phyloP scores from a whole-genome alignment of 2,888 invertebrate genomes.

The Agonopterix heracliana region DNA sequence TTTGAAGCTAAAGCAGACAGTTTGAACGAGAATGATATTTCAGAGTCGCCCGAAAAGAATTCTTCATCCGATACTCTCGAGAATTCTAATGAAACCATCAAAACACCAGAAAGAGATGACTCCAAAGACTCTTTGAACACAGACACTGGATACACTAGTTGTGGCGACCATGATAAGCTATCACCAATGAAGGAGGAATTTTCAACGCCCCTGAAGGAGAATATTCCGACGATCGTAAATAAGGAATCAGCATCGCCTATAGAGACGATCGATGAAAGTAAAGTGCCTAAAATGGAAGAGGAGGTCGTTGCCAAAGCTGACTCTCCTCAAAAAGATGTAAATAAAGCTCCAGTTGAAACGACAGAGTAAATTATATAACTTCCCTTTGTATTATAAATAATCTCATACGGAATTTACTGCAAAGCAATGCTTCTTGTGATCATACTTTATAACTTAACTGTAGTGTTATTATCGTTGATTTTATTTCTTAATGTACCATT shows the following conservation, averaged over 20 bases:
- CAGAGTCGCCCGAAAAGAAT: slow-evolving; percentile 26
- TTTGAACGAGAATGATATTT: slow-evolving; percentile 21
- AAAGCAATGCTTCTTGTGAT: slow-evolving; percentile 24
- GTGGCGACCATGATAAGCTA: slow-evolving; percentile 19
- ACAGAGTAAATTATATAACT: slow-evolving; percentile 11
- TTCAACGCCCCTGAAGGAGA: slow-evolving; percentile 6
- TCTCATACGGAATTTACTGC: slow-evolving; percentile 14
- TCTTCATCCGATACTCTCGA: slow-evolving; percentile 29
- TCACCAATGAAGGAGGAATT: slow-evolving; percentile 15
- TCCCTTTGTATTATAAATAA: slow-evolving; percentile 14
- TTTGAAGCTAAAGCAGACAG: slow-evolving; percentile 33
- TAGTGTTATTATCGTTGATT: slow-evolving; percentile 9
- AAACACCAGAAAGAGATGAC: slow-evolving; percentile 36
- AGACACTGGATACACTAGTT: slow-evolving; percentile 40
- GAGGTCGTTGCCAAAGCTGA: neutral
- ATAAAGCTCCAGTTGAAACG: neutral
- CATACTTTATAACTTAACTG: slow-evolving; percentile 11
- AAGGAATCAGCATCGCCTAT: slow-evolving; percentile 11
- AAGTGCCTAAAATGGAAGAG: neutral
- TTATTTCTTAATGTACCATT: neutral
- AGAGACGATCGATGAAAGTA: neutral
- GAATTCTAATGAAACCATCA: slow-evolving; percentile 31
- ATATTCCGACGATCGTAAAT: slow-evolving; percentile 6
- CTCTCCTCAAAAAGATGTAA: neutral
- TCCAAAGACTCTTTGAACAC: slow-evolving; percentile 43